These are phyloP conservation scores for Cyrtorhinus lividipennis DNA, from an alignment of 1,140 invertebrate genomes.

Conservation along the genomic window DNA sequence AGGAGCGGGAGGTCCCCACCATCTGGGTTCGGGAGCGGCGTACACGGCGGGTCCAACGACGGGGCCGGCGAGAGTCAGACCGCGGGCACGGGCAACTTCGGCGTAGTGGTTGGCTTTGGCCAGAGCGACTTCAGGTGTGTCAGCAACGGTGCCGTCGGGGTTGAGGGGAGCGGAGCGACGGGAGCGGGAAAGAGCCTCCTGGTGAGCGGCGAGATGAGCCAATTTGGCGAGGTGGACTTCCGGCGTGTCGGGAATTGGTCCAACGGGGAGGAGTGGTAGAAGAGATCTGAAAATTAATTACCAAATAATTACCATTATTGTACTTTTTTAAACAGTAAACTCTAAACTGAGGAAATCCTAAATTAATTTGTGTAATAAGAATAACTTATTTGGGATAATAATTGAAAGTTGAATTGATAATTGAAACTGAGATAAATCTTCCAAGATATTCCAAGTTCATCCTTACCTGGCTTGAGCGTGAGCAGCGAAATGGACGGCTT, in stretches of 20 bases:
- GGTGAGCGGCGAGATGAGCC: conserved; percentile 29
- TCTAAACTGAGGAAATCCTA: too few species aligned
- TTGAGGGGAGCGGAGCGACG: conserved; percentile 17
- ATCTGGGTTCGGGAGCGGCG: conserved; percentile 22
- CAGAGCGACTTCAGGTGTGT: conserved; percentile 37
- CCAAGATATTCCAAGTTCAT: too few species aligned
- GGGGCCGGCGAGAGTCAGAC: conserved; percentile 26
- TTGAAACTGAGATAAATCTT: not conserved
- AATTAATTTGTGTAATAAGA: too few species aligned
- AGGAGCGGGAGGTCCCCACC: conserved; percentile 23
- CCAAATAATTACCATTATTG: not conserved
- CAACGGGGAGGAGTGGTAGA: conserved; percentile 32
- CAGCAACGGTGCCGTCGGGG: conserved; percentile 33
- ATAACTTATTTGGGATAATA: too few species aligned
- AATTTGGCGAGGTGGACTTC: conserved; percentile 37
- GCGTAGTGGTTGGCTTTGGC: conserved; percentile 34
- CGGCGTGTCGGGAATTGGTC: conserved; percentile 34
- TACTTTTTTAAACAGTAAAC: conserved; percentile 26
- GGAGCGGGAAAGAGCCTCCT: conserved; percentile 23
- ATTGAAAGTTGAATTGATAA: not conserved
- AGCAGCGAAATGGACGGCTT: conserved; percentile 39
- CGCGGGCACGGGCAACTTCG: conserved; percentile 32
- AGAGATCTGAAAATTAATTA: conserved; percentile 28
- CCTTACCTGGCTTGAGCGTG: conserved; percentile 36
- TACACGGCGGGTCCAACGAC: not conserved